These are phyloP conservation scores for Cephonodes hylas DNA, from an alignment of 2,888 invertebrate species.

Conservation along the genomic window DNA sequence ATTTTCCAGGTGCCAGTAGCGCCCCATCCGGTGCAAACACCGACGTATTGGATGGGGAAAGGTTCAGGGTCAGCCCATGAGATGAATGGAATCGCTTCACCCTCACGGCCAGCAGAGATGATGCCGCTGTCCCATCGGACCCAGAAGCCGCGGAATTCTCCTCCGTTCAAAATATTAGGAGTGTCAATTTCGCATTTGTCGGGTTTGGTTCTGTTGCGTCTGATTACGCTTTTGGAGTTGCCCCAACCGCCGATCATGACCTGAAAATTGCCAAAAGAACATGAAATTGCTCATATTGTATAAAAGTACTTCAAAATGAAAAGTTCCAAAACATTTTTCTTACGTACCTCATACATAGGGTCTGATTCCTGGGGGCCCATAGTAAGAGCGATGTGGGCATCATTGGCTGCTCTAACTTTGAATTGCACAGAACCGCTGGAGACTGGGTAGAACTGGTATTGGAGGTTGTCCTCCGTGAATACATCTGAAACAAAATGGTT, in stretches of 20 bases:
- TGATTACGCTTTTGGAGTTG: conserved; percentile 91
- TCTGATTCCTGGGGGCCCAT: conserved; percentile 85
- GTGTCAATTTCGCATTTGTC: conserved; percentile 87
- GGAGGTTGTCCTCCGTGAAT: conserved; percentile 88
- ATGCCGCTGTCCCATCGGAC: conserved; percentile 87
- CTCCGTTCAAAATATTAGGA: conserved; percentile 85
- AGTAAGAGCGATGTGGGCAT: conserved; percentile 92
- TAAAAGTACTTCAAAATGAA: not conserved
- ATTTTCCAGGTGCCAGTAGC: conserved; percentile 90
- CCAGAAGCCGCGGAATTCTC: conserved; percentile 92
- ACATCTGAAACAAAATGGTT: conserved; percentile 83
- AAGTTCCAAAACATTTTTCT: not conserved
- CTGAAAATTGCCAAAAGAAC: conserved; percentile 48
- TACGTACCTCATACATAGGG: conserved; percentile 88
- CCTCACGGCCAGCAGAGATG: conserved; percentile 87
- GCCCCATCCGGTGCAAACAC: conserved; percentile 94
- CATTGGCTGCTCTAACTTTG: conserved; percentile 88
- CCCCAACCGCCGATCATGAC: conserved; percentile 94
- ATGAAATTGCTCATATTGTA: not conserved
- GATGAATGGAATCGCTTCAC: conserved; percentile 86
- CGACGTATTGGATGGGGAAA: conserved; percentile 87
- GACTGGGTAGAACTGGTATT: conserved; percentile 90
- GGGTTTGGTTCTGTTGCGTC: conserved; percentile 88
- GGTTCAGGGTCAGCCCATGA: conserved; percentile 86
- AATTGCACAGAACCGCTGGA: conserved; percentile 86